These are phyloP conservation scores for Orestias chungarensis DNA, from an alignment of 2,797 vertebrate species.

Conservation along the genomic window DNA sequence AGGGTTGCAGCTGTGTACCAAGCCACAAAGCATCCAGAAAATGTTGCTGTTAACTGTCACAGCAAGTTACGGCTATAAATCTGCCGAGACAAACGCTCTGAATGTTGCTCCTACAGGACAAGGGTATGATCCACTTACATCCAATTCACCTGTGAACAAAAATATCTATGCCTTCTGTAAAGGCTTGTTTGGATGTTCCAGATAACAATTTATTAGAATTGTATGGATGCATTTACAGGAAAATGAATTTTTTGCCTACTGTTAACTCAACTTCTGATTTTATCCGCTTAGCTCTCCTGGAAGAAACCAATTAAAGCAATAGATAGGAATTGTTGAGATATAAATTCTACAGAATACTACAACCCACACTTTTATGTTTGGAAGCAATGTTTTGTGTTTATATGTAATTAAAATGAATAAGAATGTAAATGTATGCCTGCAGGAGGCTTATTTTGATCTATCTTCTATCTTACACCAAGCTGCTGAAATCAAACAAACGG, in stretches of 20 bases:
- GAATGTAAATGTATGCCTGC: background rate
- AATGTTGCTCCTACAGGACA: background rate
- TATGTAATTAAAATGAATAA: background rate
- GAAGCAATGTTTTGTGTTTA: background rate
- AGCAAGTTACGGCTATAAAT: conserved; percentile 7
- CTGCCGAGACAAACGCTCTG: background rate
- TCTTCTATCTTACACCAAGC: background rate
- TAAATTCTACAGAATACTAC: background rate
- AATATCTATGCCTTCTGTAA: background rate
- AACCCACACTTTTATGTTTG: conserved; percentile 4
- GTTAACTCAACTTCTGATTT: conserved; percentile 11
- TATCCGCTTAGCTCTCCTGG: background rate
- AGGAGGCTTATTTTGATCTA: background rate
- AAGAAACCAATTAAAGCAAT: background rate
- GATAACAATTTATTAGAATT: conserved; percentile 4
- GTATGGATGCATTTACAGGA: conserved; percentile 25
- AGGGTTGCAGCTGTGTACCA: conserved; percentile 1
- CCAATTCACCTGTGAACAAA: background rate
- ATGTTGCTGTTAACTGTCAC: background rate
- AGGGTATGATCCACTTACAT: background rate
- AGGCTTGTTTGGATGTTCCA: conserved; percentile 1
- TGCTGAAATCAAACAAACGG: background rate
- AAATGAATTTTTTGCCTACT: conserved; percentile 34
- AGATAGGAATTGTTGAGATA: conserved; percentile 24
- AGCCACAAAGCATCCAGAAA: conserved; percentile 11